phyloP scores from a whole-genome alignment of 2,888 invertebrate genomes.

The Sinelater perroti region DNA sequence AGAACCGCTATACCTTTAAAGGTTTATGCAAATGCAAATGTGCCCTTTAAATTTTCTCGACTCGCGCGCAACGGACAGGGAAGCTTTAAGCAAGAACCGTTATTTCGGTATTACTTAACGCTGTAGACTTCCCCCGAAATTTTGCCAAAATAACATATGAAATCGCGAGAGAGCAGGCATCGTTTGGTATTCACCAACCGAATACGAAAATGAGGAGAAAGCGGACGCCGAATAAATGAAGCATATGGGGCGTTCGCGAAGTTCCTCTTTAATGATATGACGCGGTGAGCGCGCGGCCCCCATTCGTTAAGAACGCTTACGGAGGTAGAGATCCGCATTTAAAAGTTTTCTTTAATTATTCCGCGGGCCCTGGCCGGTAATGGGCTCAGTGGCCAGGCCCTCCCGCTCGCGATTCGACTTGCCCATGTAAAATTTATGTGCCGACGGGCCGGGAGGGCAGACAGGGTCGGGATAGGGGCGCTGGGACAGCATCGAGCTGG shows the following conservation, averaged over 20 bases:
- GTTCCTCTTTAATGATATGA: conserved; percentile 12
- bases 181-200: conserved; percentile 4
- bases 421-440: conserved; percentile 37
- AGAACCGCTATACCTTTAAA: too few relatives aligned
- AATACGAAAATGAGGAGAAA: conserved; percentile 2
- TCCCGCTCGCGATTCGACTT: conserved; percentile 25
- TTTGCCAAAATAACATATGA: too few relatives aligned
- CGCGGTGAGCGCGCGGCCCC: background rate
- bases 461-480: conserved; percentile 19
- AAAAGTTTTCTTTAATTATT: conserved; percentile 21
- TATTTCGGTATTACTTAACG: too few relatives aligned
- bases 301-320: conserved; percentile 7
- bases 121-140: too few relatives aligned
- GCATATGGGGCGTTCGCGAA: conserved; percentile 7
- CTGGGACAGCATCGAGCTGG: conserved; percentile 28
- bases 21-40: too few relatives aligned
- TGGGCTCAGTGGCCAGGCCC: conserved; percentile 19
- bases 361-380: background rate
- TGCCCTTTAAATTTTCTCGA: too few relatives aligned
- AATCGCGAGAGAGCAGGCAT: too few relatives aligned
- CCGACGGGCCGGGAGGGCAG: too few relatives aligned
- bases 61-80: too few relatives aligned
- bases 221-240: conserved; percentile 4
- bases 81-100: too few relatives aligned
- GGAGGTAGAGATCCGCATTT: conserved; percentile 4